Percentiles rank a stretch among this genome's conserved stretches.
These are phyloP conservation scores for Cinclus mexicanus DNA, from an alignment of 2,113 vertebrate species.

Conservation along the genomic window DNA sequence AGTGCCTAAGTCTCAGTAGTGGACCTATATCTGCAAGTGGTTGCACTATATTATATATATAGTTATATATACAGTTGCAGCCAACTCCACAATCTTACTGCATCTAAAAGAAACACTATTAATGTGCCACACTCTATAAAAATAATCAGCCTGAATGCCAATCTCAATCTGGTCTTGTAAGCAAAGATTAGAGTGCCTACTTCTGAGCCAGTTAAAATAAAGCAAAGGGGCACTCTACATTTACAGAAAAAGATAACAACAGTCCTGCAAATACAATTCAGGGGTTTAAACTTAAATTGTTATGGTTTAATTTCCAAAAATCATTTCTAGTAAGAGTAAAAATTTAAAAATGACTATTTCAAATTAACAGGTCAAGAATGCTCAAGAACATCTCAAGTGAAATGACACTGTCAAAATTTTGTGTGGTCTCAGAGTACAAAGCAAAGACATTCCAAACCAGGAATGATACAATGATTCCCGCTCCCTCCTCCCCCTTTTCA, in stretches of 20 bases:
- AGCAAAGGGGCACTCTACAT: background rate
- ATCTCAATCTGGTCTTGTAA: background rate
- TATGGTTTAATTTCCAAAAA: background rate
- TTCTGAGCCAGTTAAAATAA: constrained; percentile 7
- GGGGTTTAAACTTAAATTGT: background rate
- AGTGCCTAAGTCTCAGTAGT: background rate
- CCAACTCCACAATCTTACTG: background rate
- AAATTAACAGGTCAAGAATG: background rate
- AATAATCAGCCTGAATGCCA: constrained; percentile 10
- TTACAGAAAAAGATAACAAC: background rate
- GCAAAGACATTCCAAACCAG: background rate
- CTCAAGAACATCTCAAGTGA: background rate
- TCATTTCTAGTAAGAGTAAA: background rate
- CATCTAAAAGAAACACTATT: constrained; percentile 11
- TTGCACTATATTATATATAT: background rate
- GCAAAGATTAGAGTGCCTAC: background rate
- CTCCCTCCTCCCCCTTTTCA: background rate
- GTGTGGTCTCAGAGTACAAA: background rate
- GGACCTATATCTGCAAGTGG: background rate
- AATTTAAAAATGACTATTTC: background rate
- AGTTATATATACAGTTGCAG: background rate
- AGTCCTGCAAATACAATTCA: background rate
- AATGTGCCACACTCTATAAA: background rate
- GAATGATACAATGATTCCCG: rapidly evolving
- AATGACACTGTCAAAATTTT: background rate